Evolutionary conservation across 2,797 vertebrate genomes (phyloP), one percentile per base, ranked within the genome.

Genomic region (Tarsius wallacei): DNA sequence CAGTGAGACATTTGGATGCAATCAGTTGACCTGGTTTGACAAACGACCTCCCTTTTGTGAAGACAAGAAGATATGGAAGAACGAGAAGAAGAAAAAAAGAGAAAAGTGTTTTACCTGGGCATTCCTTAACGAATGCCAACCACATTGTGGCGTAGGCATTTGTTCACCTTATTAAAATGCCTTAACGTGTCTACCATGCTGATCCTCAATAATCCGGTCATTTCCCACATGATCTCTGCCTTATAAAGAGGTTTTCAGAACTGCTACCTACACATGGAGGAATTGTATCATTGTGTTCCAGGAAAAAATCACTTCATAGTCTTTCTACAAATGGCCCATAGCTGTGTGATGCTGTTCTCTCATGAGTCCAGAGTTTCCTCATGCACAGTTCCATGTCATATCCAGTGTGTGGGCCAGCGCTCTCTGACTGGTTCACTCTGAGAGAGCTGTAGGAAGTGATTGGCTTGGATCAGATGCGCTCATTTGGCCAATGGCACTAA

Each of bases 331-430:
- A 33, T 33, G 5, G 36, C n/a, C 0, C 12, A 0, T 22, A 0
- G 16, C 5, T 22, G 24, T 4, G 49, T 3, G 49, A 19, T 0
- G 14, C 10, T 28, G 1, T 2, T 22, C 68, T 12, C 47, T 13
- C 47, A 33, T 0, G 11, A 36, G 5, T 7, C 26, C 16, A 6
- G 66, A 13, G 24, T 16, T 21, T 8, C 9, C 17, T 61, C 36
- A 9, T 1, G 4, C 31, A 3, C 8, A 1, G 36, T 15, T 12
- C 4, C 3, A 2, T 14, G 13, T 51, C 31, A 11, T 0, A 1
- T 16, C 9, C 7, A 22, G 47, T 5, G 19, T 4, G n/a, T 1
- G 0, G 0, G 47, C 2, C 57, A 2, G 0, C 1, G 0, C 7
- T 1, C 49, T 49, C 33, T 12, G 63, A 61, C 15, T 11, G 8